Conservation (phyloP, 1,140 invertebrate genomes). For the Trinorchestia longiramus region DNA sequence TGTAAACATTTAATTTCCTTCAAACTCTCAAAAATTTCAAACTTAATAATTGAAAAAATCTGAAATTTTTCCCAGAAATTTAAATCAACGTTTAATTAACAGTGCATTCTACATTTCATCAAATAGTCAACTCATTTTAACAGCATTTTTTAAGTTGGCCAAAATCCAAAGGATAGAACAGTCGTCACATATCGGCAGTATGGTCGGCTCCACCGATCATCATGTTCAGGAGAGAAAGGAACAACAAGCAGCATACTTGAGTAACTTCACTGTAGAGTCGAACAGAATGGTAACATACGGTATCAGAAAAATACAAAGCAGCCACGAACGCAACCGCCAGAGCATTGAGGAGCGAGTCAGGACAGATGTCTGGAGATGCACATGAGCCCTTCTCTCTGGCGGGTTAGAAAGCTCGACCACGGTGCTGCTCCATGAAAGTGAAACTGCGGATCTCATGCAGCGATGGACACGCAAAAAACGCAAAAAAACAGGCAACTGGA, state of each 20-base stretch:
- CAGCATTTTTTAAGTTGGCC: not conserved
- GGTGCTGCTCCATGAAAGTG: constrained; percentile 36
- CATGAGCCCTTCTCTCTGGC: not conserved
- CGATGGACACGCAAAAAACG: constrained; percentile 21
- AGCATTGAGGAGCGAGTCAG: not conserved
- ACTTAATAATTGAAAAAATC: too few species aligned
- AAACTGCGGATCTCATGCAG: constrained; percentile 49
- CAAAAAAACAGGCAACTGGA: not conserved
- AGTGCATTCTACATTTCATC: too few species aligned
- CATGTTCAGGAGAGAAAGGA: not conserved
- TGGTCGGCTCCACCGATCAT: not conserved
- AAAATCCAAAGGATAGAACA: not conserved
- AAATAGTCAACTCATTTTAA: too few species aligned
- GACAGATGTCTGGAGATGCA: not conserved
- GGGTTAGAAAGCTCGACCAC: constrained; percentile 23
- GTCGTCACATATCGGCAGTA: not conserved
- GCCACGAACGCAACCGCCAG: not conserved
- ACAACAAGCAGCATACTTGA: not conserved
- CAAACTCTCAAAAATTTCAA: too few species aligned
- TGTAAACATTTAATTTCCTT: too few species aligned
- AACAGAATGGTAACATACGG: not conserved
- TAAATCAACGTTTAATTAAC: too few species aligned
- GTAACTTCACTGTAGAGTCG: not conserved
- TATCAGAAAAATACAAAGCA: not conserved
- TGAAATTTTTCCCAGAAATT: too few species aligned